These are phyloP conservation scores for Fragum fragum DNA, from an alignment of 2,888 invertebrate species.

Conservation along the genomic window DNA sequence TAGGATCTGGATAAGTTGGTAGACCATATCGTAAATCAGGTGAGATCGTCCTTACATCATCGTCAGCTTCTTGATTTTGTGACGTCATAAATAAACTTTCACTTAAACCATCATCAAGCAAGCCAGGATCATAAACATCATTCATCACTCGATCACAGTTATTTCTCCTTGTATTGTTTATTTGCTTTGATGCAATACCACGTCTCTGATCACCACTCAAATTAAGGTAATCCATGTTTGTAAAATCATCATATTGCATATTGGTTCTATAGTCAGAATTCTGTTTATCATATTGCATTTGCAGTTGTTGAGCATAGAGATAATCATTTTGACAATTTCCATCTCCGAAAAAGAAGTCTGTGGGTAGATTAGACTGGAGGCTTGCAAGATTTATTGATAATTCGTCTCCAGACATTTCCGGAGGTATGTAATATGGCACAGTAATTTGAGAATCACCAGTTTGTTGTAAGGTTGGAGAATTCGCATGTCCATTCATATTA, in stretches of 20 bases:
- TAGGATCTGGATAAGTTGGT: not conserved
- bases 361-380: conserved; percentile 41
- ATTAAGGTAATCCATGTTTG: conserved; percentile 22
- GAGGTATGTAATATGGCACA: not conserved
- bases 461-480: not conserved
- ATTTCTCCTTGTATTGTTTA: not conserved
- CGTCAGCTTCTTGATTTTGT: not conserved
- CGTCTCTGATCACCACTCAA: not conserved
- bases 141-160: conserved; percentile 5
- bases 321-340: conserved; percentile 42
- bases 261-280: conserved; percentile 15
- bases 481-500: not conserved
- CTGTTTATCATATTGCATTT: conserved; percentile 48
- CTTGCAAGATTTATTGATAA: conserved; percentile 22
- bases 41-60: not conserved
- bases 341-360: conserved; percentile 58
- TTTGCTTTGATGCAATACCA: not conserved
- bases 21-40: not conserved
- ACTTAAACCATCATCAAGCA: not conserved
- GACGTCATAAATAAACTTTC: conserved; percentile 17
- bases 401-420: not conserved
- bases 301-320: conserved; percentile 52
- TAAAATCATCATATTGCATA: conserved; percentile 27
- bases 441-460: conserved; percentile 15
- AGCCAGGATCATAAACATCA: conserved; percentile 11